A percentile compares a stretch with the other conserved stretches of the same genome.
Evolutionary conservation across 2,113 vertebrate species (phyloP).

Genomic region (Lophochroa leadbeateri): DNA sequence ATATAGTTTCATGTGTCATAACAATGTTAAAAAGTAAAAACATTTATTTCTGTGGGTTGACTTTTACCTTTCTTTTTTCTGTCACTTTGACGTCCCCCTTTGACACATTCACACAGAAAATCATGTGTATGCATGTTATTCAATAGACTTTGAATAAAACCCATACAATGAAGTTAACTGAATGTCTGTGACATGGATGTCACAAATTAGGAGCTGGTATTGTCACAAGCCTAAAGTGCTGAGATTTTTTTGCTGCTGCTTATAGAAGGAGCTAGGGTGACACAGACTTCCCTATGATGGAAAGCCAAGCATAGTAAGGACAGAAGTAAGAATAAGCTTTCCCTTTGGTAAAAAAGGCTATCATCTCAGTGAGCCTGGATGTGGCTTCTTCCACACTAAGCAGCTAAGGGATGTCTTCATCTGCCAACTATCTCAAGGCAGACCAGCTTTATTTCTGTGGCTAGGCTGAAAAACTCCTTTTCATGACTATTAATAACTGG

Average conservation of each 20-base stretch:
- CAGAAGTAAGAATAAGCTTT: neutral
- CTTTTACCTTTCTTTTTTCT: neutral
- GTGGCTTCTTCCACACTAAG: neutral
- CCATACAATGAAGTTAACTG: neutral
- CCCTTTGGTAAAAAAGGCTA: neutral
- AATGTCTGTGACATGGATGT: neutral
- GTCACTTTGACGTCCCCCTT: neutral
- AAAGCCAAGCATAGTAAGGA: neutral
- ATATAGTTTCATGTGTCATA: neutral
- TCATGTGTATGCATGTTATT: rapidly evolving
- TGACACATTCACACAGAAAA: neutral
- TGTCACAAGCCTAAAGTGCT: neutral
- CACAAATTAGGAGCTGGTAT: neutral
- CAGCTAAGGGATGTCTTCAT: neutral
- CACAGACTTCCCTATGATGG: neutral
- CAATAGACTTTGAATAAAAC: neutral
- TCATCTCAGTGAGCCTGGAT: neutral
- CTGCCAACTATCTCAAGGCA: neutral
- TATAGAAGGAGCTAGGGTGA: neutral
- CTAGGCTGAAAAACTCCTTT: neutral
- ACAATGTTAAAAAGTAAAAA: neutral
- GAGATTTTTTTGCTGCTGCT: neutral
- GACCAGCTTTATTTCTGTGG: neutral
- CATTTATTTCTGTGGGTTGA: neutral
- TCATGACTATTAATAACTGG: neutral